Base-by-base conservation (phyloP, 2,888 invertebrate species). In the Artemia sp. region DNA sequence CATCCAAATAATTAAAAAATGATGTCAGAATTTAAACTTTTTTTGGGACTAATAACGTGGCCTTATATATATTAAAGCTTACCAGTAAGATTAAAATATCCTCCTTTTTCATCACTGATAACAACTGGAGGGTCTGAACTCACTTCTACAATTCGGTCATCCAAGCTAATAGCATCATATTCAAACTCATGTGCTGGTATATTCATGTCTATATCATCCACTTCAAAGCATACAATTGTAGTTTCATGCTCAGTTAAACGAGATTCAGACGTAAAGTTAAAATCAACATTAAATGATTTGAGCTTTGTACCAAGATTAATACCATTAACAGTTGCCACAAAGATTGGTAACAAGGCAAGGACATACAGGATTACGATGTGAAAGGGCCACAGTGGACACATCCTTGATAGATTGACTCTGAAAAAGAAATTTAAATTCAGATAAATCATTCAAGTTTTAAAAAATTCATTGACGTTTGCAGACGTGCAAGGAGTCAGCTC, bases 311-410 rank as follows among this genome's bases (percentile, higher is more conserved):
- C 73, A 50, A 73, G 74, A 1, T 81, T 82, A 50, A 79, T 77
- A 24, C 73, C 70, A 5, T 77, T 74, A 76, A 81, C 80, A 74
- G 82, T 82, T 64, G 83, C 72, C 73, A 82, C 78, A 82, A 82
- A 83, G 51, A 83, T 75, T 0, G 83, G 83, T 72, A 80, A 80
- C 70, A 84, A 73, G 52, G 81, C 79, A 74, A 83, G 76, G 64
- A 83, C 74, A 76, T 84, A 85, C 74, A 84, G 76, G 71, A 84
- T 74, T 69, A 84, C 78, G 72, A 83, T 78, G 76, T 84, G 84
- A 51, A 84, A 75, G 52, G 84, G 84, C 83, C 83, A 84, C 75
- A 84, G 78, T 7, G 84, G 84, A 80, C 84, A 84, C 84, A 84
- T 84, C 52, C 50, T 69, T 19, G 51, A 51, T n/a, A 53, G 38